Evolutionary conservation across 1,140 invertebrate genomes (phyloP), one percentile per base, ranked within the genome.

Genomic region (Telenomus remus): DNA sequence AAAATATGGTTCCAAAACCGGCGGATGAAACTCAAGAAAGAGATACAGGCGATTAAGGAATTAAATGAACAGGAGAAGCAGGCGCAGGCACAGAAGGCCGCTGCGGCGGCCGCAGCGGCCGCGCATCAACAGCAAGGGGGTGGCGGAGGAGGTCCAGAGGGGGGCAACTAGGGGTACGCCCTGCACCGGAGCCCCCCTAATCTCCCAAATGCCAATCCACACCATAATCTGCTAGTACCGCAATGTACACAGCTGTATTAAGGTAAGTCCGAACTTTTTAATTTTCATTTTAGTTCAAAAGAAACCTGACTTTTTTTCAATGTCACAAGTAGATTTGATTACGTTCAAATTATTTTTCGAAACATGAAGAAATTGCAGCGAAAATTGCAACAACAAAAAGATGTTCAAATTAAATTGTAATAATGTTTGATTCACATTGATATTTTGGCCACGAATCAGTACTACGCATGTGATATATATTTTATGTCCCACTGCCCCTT

Each of bases 1-100:
- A 99, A 99, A 92, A 99, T 98, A 87, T 98, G 97, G 97, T 99
- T 99, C 90, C 97, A 99, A 90, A 99, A 99, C 91, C 91, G 97
- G 81, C 92, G 97, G 86, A 99, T 99, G 97, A 99, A 99, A 88
- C 92, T 98, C 88, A 99, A 99, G 92, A 99, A 98, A 86, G 96
- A 97, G 87, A 97, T 97, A 78, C 96, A 97, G 87, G 97, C 97
- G 84, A 98, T 98, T 89, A 98, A 98, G 87, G 97, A 98, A 89
- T 90, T 98, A 79, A 98, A 98, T 89, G 96, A 98, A 85, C 96
- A 98, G 82, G 96, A 97, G 87, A 97, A 97, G 85, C 95, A 97
- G 85, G 95, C 95, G 81, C 95, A 97, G 85, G 95, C 95, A 82
- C 94, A 95, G 85, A 97, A 96, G 87, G 94, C 93, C 19, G 93